A percentile compares a stretch with the other conserved stretches of the same genome.
Evolutionary conservation across 1,140 invertebrate genomes (phyloP).

Genomic region (Eurosta solidaginis): DNA sequence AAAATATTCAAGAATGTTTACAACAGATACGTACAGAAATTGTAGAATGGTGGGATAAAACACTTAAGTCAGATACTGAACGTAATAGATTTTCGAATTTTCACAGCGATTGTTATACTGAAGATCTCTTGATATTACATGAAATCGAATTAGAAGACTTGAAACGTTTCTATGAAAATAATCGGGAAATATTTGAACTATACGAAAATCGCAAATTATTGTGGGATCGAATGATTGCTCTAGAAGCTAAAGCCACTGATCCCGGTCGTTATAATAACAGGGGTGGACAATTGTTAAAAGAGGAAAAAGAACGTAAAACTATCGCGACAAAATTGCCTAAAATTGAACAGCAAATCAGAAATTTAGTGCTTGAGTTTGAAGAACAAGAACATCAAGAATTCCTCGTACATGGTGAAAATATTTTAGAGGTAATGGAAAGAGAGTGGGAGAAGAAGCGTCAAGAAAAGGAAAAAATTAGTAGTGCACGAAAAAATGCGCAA

Average conservation of each 20-base stretch:
- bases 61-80: slow-evolving; percentile 68
- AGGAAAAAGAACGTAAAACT: slow-evolving; percentile 81
- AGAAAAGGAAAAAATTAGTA: slow-evolving; percentile 46
- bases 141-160: slow-evolving; percentile 75
- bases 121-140: slow-evolving; percentile 74
- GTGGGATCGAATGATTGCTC: slow-evolving; percentile 70
- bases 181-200: slow-evolving; percentile 71
- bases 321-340: slow-evolving; percentile 71
- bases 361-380: slow-evolving; percentile 64
- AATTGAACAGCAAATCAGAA: slow-evolving; percentile 67
- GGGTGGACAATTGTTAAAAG: slow-evolving; percentile 78
- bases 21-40: slow-evolving; percentile 72
- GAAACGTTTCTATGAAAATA: slow-evolving; percentile 69
- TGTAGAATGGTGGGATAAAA: slow-evolving; percentile 72
- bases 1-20: slow-evolving; percentile 73
- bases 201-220: slow-evolving; percentile 67
- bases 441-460: slow-evolving; percentile 64
- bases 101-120: slow-evolving; percentile 69
- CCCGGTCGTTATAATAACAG: slow-evolving; percentile 82
- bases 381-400: slow-evolving; percentile 62
- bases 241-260: slow-evolving; percentile 73
- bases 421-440: slow-evolving; percentile 64
- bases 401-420: slow-evolving; percentile 65
- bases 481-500: slow-evolving; percentile 48
- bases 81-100: slow-evolving; percentile 68